Evolutionary conservation across 30 jellyfish, hydroid and myxozoan genomes (phyloP).

Genomic region (Aurelia sp.): DNA sequence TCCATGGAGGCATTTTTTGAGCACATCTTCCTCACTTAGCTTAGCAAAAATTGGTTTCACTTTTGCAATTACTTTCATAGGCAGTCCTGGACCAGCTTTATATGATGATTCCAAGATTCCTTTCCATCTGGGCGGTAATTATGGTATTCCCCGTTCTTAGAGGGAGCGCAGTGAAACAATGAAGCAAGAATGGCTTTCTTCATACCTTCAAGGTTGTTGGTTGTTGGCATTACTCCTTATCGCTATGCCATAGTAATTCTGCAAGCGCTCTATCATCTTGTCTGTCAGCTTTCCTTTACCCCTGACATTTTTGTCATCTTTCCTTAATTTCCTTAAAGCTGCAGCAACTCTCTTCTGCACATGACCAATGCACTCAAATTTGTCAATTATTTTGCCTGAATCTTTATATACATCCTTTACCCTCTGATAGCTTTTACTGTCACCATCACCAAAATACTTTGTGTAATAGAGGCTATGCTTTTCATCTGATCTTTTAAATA

Average conservation of each 20-base stretch:
- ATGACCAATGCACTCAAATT: neutral
- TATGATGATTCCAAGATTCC: neutral
- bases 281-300: slow-evolving; percentile 1
- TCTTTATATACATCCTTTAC: neutral
- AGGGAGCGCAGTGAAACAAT: slow-evolving; percentile 1
- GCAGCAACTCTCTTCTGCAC: too few species aligned
- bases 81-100: slow-evolving; percentile 8
- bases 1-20: neutral
- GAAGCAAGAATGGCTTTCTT: neutral
- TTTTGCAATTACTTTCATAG: neutral
- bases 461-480: neutral
- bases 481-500: neutral
- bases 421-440: neutral
- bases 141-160: neutral
- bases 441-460: neutral
- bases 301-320: neutral
- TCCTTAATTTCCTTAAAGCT: neutral
- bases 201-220: neutral
- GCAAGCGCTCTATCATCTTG: too few species aligned
- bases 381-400: neutral
- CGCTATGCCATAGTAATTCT: neutral
- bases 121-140: neutral
- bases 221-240: neutral
- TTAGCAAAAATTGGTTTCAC: neutral
- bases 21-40: neutral